Evolutionary conservation across 2,113 vertebrate species (phyloP).

Genomic region (Sminthopsis crassicaudata): DNA sequence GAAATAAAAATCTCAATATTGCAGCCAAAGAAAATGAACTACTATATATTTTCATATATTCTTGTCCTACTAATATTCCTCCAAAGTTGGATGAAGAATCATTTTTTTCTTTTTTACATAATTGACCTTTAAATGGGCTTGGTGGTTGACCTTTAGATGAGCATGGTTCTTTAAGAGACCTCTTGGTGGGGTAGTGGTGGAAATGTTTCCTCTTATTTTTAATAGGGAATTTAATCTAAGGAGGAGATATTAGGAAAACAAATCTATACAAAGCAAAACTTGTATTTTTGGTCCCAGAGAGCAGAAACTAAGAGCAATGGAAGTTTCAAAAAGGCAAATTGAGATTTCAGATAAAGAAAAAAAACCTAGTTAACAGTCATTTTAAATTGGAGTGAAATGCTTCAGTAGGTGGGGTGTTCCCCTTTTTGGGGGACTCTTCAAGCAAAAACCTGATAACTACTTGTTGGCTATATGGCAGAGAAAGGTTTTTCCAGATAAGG

Average conservation of each 20-base stretch:
- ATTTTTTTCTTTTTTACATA: not conserved
- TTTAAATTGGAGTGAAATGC: not conserved
- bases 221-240: not conserved
- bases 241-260: not conserved
- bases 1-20: not conserved
- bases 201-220: not conserved
- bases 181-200: not conserved
- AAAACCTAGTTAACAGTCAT: no score
- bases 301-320: not conserved
- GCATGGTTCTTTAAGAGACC: not conserved
- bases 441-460: not conserved
- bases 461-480: not conserved
- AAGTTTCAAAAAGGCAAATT: not conserved
- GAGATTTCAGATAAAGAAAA: no score
- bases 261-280: not conserved
- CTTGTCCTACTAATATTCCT: not conserved
- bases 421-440: not conserved
- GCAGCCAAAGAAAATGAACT: not conserved
- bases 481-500: not conserved
- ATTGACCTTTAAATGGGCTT: not conserved
- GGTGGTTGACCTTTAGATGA: not conserved
- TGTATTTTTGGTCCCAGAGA: not conserved
- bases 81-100: not conserved
- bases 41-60: not conserved
- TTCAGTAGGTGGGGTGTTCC: not conserved